A percentile compares a stretch with the other conserved stretches of the same genome.
These are phyloP conservation scores for Squalus acanthias DNA, from an alignment of 2,797 vertebrate genomes.

Conservation along the genomic window DNA sequence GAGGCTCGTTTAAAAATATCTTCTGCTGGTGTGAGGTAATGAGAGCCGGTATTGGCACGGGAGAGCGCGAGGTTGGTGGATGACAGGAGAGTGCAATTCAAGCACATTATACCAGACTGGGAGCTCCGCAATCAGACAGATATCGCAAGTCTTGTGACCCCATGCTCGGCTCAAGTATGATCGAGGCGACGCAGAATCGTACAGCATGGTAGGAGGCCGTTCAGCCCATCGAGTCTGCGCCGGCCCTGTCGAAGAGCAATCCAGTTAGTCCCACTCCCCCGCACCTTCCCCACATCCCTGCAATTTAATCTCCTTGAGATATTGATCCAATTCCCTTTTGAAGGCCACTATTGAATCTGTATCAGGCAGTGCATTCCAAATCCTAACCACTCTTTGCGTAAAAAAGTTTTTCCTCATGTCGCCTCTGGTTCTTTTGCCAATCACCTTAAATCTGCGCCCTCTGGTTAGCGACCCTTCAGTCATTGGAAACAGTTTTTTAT, in stretches of 20 bases:
- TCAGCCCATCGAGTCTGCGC: not conserved
- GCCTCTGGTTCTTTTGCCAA: too few species aligned
- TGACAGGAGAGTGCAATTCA: not conserved
- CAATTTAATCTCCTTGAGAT: not conserved
- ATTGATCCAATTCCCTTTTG: not conserved
- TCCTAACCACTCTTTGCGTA: too few species aligned
- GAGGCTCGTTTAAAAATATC: slow-evolving; percentile 63
- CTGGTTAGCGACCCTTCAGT: too few species aligned
- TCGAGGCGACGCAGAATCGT: not conserved
- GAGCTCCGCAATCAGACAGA: not conserved
- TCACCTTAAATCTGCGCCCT: too few species aligned
- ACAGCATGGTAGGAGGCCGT: not conserved
- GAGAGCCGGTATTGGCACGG: slow-evolving; percentile 51
- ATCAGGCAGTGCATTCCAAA: not conserved
- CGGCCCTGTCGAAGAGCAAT: not conserved
- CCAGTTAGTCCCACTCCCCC: not conserved
- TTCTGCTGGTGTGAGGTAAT: slow-evolving; percentile 65
- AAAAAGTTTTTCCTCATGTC: too few species aligned
- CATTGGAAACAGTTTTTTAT: too few species aligned
- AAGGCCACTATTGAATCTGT: not conserved
- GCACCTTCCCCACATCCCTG: not conserved
- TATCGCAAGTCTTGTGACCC: not conserved
- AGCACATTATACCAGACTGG: not conserved
- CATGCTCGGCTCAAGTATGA: not conserved
- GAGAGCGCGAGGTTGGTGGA: slow-evolving; percentile 45